Evolutionary conservation across 2,797 vertebrate species (phyloP).

Genomic region (Sebastes matsubarae): DNA sequence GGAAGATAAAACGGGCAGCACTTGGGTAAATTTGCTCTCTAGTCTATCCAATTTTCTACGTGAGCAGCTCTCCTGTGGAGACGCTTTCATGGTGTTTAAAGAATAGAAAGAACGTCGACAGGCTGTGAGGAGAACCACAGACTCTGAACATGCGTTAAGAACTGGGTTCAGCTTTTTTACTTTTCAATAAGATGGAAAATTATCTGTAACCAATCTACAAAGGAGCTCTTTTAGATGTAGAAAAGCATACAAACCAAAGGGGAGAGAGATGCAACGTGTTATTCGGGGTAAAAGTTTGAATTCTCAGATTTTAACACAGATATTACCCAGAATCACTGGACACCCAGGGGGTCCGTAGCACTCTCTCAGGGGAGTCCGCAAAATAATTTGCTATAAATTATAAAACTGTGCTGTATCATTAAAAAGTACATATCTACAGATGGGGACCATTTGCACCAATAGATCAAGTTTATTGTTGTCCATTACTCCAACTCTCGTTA

Average conservation of each 20-base stretch:
- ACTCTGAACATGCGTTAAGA: background rate
- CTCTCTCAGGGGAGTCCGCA: too few species aligned
- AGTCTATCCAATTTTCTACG: slow-evolving; percentile 10
- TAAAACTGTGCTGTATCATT: too few species aligned
- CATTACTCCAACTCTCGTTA: fast-evolving
- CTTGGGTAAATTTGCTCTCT: background rate
- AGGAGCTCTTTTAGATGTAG: background rate
- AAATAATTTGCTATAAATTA: too few species aligned
- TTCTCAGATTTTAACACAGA: too few species aligned
- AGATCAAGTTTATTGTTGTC: too few species aligned
- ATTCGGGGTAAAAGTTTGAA: background rate
- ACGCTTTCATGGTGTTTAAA: slow-evolving; percentile 14
- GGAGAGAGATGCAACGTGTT: background rate
- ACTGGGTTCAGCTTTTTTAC: background rate
- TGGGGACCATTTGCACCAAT: too few species aligned
- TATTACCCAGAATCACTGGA: too few species aligned
- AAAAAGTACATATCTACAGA: too few species aligned
- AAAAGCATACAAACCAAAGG: background rate
- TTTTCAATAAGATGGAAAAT: slow-evolving; percentile 7
- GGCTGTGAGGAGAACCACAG: slow-evolving; percentile 5
- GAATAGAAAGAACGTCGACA: background rate
- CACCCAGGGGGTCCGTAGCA: too few species aligned
- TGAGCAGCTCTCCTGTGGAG: slow-evolving; percentile 9
- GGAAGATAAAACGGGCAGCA: slow-evolving; percentile 1
- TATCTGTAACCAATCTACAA: background rate